Percentiles rank a stretch among this genome's conserved stretches.
Conservation (phyloP, 2,797 vertebrate species). For the Squalus acanthias region DNA sequence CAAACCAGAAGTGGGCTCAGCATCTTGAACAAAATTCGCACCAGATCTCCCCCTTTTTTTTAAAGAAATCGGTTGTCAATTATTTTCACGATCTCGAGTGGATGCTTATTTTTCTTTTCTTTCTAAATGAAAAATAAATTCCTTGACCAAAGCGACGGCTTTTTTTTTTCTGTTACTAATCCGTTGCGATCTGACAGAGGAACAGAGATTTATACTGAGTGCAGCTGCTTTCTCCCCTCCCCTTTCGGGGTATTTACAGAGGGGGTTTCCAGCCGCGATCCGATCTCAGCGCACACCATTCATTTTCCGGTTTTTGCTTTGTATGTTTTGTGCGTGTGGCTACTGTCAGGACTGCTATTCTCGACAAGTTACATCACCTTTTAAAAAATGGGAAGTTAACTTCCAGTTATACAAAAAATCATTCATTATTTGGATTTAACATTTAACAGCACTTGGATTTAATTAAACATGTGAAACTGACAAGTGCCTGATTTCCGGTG, state of each 20-base stretch:
- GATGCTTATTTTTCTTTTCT: background rate
- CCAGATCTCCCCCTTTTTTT: background rate
- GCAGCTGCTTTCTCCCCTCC: background rate
- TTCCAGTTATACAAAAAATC: background rate
- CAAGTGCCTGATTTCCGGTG: background rate
- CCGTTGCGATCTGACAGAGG: background rate
- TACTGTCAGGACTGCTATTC: background rate
- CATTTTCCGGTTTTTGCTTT: background rate
- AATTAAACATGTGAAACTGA: background rate
- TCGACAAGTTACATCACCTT: background rate
- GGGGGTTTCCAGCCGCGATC: background rate
- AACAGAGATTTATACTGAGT: background rate
- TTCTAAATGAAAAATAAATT: background rate
- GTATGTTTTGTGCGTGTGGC: background rate
- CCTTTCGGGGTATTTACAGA: slow-evolving; percentile 2
- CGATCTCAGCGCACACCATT: background rate
- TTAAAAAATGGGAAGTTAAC: too few species aligned
- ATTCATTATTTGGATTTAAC: background rate
- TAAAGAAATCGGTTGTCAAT: background rate
- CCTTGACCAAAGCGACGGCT: background rate
- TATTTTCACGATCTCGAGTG: background rate
- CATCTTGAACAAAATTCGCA: background rate
- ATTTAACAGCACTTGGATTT: background rate
- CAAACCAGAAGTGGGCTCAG: background rate
- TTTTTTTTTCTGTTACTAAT: background rate